Evolutionary conservation across 2,888 invertebrate species (phyloP), one percentile per base, ranked within the genome.

Genomic region (Abscondita cerata): DNA sequence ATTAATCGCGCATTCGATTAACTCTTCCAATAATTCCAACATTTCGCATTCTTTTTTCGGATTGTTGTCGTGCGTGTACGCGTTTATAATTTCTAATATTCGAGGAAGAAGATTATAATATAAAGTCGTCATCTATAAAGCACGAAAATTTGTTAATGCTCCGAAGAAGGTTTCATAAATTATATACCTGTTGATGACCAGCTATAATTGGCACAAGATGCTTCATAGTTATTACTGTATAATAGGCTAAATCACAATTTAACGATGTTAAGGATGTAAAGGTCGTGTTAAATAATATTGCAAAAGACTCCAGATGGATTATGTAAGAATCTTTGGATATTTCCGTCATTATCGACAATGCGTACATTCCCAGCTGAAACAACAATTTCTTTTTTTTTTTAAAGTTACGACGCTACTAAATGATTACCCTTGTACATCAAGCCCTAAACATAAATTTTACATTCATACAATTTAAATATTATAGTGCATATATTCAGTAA

Each of bases 331-430:
- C 87, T 34, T 88, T 86, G 4, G 91, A 87, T 11, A 87, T 82
- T 73, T 90, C 88, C 5, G 90, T 86, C 72, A 92, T 85, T 50
- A 86, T 86, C 48, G 88, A 86, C 70, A 92, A 81, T 13, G 89
- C 86, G 71, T 85, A 87, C 81, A 88, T 85, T 25, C 88, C 89
- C 69, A 88, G 75, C 87, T 89, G 74, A 58, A 81, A 58, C 15
- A 44, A 25, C 6, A 25, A 25, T n/a, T n/a, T n/a, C n/a, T n/a
- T n/a, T n/a, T n/a, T n/a, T n/a, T n/a, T n/a, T 2, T 13, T 3
- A 12, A 41, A 41, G 13, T 41, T 12, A 9, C 8, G 12, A 38
- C 38, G 38, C 5, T n/a, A 38, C 11, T 4, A 38, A n/a, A n/a
- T n/a, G n/a, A n/a, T n/a, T n/a, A n/a, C n/a, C 38, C 38, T 38